Percentiles rank a stretch among this genome's conserved stretches.
These are phyloP conservation scores for Cranoglanis bouderius DNA, from an alignment of 2,113 vertebrate species.

Conservation along the genomic window DNA sequence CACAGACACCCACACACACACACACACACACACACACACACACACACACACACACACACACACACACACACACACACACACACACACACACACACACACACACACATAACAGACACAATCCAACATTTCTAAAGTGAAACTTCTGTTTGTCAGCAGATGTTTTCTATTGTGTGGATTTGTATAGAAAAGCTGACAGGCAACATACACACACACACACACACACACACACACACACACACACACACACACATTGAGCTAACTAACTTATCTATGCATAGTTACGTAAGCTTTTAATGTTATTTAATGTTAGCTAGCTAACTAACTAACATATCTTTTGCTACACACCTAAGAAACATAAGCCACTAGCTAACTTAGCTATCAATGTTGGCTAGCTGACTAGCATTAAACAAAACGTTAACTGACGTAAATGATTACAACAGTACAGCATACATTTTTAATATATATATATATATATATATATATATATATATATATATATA, in stretches of 20 bases:
- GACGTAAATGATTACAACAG: background rate
- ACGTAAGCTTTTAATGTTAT: background rate
- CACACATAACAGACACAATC: slow-evolving; percentile 38
- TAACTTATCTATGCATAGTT: background rate
- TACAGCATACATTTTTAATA: background rate
- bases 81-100: slow-evolving; percentile 22
- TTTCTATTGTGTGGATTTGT: slow-evolving; percentile 56
- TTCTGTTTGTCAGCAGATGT: slow-evolving; percentile 56
- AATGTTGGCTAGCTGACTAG: background rate
- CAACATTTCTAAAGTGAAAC: background rate
- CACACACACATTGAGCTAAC: background rate
- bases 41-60: slow-evolving; percentile 41
- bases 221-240: slow-evolving; percentile 33
- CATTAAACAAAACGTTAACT: background rate
- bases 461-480: too few relatives aligned
- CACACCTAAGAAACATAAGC: background rate
- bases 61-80: too few relatives aligned
- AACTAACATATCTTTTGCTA: background rate
- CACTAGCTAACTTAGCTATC: background rate
- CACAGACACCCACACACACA: slow-evolving; percentile 41
- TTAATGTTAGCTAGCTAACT: background rate
- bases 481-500: too few relatives aligned
- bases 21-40: slow-evolving; percentile 34
- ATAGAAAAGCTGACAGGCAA: slow-evolving; percentile 57
- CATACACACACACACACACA: slow-evolving; percentile 25